Evolutionary conservation across 2,888 invertebrate genomes (phyloP).

Genomic region (Drosophila fulvimacula): DNA sequence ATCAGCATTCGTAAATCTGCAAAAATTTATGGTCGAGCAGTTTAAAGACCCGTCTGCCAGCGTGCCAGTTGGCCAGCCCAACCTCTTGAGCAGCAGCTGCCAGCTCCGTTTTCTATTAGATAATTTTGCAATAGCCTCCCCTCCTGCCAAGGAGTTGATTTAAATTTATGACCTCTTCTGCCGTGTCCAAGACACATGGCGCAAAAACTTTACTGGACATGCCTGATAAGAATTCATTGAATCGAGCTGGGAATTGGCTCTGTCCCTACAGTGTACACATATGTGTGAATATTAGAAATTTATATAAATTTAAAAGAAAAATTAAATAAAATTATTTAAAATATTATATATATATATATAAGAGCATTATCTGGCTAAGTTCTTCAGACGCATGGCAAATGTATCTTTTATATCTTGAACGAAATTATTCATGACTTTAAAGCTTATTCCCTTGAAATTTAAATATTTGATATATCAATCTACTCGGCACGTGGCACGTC

Average conservation of each 20-base stretch:
- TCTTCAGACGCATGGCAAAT: too few relatives aligned
- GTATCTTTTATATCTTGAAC: too few relatives aligned
- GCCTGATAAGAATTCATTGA: constrained; percentile 17
- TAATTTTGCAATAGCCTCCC: constrained; percentile 62
- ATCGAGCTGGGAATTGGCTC: constrained; percentile 2
- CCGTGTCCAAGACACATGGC: constrained; percentile 62
- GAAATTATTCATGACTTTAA: too few relatives aligned
- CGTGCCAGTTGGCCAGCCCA: too few relatives aligned
- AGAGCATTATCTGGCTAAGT: too few relatives aligned
- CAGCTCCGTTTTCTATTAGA: constrained; percentile 43
- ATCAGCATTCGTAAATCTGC: constrained; percentile 34
- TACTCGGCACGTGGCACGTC: neutral
- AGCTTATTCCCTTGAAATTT: too few relatives aligned
- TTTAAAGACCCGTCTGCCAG: constrained; percentile 21
- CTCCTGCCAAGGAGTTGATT: constrained; percentile 70
- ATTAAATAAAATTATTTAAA: too few relatives aligned
- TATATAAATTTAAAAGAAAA: too few relatives aligned
- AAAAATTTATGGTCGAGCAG: constrained; percentile 21
- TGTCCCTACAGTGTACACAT: neutral
- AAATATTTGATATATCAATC: neutral
- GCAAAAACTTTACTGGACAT: constrained; percentile 42
- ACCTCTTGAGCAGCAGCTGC: constrained; percentile 43
- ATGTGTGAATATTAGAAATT: neutral
- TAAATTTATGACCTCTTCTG: constrained; percentile 66
- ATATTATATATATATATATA: too few relatives aligned